These are phyloP conservation scores for Plutella xylostella DNA, from an alignment of 2,888 invertebrate species.

Conservation along the genomic window DNA sequence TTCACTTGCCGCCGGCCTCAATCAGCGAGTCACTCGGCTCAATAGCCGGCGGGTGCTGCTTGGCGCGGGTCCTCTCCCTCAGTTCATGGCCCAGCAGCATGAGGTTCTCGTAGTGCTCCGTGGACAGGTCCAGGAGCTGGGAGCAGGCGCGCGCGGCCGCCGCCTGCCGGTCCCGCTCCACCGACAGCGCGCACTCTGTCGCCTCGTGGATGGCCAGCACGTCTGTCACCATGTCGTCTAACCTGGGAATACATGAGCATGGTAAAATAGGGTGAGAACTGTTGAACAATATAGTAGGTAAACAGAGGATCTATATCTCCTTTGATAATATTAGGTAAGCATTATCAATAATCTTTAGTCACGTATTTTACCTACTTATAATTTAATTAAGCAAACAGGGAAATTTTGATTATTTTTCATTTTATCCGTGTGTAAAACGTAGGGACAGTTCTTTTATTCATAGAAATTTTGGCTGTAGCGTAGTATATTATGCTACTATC, in stretches of 20 bases:
- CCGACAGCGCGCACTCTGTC: constrained; percentile 38
- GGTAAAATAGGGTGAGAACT: no score
- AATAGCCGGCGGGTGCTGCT: constrained; percentile 36
- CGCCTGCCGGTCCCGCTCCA: constrained; percentile 38
- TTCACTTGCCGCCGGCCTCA: neutral
- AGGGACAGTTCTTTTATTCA: no score
- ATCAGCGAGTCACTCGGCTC: constrained; percentile 29
- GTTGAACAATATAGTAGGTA: no score
- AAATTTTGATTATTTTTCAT: no score
- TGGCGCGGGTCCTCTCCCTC: constrained; percentile 28
- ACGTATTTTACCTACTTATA: no score
- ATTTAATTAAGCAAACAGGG: no score
- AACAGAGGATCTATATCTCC: no score
- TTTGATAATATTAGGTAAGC: no score
- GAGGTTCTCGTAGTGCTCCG: constrained; percentile 52
- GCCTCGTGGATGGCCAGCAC: constrained; percentile 40
- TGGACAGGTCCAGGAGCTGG: constrained; percentile 43
- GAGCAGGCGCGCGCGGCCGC: constrained; percentile 40
- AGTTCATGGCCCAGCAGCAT: constrained; percentile 45
- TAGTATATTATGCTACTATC: no score
- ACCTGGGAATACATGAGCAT: constrained; percentile 26
- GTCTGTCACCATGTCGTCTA: constrained; percentile 51
- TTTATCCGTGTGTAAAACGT: no score
- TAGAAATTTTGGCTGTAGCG: no score
- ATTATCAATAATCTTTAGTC: no score